These are phyloP conservation scores for Drosophila helvetica DNA, from an alignment of 2,888 invertebrate genomes.

Conservation along the genomic window DNA sequence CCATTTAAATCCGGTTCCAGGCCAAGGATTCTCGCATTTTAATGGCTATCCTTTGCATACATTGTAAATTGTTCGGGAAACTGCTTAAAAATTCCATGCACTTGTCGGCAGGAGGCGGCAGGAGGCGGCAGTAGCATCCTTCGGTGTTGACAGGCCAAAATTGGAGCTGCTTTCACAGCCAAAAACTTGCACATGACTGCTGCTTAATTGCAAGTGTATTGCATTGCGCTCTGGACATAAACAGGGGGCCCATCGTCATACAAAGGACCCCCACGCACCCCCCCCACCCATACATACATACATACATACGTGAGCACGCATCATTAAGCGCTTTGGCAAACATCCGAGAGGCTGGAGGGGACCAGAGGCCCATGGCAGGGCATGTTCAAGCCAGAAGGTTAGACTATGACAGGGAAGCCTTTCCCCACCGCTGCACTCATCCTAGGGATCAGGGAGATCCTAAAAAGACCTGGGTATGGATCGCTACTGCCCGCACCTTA, in stretches of 20 bases:
- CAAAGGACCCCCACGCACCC: not conserved
- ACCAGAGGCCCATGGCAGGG: not conserved
- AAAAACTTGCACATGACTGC: conserved; percentile 44
- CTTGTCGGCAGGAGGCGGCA: conserved; percentile 42
- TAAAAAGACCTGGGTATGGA: too few species aligned
- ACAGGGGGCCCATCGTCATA: not conserved
- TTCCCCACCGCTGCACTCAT: too few species aligned
- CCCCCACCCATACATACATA: not conserved
- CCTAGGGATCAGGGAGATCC: too few species aligned
- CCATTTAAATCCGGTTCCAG: conserved; percentile 17
- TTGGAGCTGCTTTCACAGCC: conserved; percentile 32
- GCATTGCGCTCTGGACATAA: not conserved
- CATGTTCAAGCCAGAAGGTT: not conserved
- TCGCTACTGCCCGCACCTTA: not conserved
- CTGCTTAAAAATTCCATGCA: conserved; percentile 8
- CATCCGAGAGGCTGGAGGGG: conserved; percentile 8
- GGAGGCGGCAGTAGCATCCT: not conserved
- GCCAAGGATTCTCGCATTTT: conserved; percentile 8
- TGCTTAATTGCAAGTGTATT: conserved; percentile 47
- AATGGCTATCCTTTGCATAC: not conserved
- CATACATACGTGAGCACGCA: conserved; percentile 31
- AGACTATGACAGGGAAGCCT: not conserved
- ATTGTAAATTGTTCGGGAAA: not conserved
- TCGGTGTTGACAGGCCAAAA: not conserved
- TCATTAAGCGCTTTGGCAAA: conserved; percentile 72